A percentile compares a stretch with the other conserved stretches of the same genome.
phyloP scores from a whole-genome alignment of 2,888 invertebrate species.

The Sesia apiformis region DNA sequence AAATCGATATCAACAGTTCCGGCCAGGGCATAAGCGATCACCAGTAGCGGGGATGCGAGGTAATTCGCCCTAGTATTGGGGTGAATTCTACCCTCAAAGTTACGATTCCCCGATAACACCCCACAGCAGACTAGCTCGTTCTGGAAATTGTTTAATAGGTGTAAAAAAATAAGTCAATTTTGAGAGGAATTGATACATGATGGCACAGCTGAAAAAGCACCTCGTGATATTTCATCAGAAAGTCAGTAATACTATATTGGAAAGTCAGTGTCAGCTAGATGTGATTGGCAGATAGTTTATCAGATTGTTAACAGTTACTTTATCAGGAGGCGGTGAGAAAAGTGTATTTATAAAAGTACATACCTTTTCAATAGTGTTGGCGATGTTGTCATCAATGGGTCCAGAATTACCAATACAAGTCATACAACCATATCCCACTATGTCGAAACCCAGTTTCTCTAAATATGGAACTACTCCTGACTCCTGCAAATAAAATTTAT shows the following conservation, averaged over 20 bases:
- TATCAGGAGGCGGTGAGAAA: no score
- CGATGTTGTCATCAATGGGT: constrained; percentile 93
- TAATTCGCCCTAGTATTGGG: constrained; percentile 98
- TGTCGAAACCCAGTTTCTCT: constrained; percentile 90
- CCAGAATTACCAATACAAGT: constrained; percentile 99
- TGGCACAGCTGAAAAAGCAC: no score
- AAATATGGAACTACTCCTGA: constrained; percentile 94
- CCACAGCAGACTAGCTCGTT: constrained; percentile 96
- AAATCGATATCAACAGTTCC: constrained; percentile 97
- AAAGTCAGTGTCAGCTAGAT: no score
- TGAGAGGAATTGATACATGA: no score
- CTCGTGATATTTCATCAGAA: no score
- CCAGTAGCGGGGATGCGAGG: constrained; percentile 96
- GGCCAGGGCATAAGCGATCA: constrained; percentile 97
- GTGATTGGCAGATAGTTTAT: no score
- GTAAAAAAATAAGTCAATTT: no score
- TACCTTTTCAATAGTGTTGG: constrained; percentile 92
- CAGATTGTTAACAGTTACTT: no score
- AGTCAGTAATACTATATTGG: no score
- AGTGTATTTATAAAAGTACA: neutral
- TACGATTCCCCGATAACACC: constrained; percentile 96
- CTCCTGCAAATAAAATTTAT: constrained; percentile 63
- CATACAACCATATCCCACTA: constrained; percentile 99
- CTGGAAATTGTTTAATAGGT: constrained; percentile 42
- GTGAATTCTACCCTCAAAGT: constrained; percentile 98